These are phyloP conservation scores for Iphiclides podalirius DNA, from an alignment of 2,888 invertebrate species.

Conservation along the genomic window DNA sequence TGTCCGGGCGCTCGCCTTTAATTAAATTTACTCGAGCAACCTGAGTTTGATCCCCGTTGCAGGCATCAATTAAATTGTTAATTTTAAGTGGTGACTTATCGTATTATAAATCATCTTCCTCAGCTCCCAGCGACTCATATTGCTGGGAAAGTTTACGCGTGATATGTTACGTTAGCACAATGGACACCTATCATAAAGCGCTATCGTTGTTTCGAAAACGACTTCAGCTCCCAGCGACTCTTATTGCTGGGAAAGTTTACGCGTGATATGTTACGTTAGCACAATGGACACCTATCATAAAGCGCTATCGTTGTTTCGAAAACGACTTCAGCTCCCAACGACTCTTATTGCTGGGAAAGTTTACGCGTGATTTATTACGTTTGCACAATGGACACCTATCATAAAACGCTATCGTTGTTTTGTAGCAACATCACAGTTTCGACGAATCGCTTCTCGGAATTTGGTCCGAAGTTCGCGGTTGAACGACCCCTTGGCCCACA, in stretches of 20 bases:
- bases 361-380: constrained; percentile 2
- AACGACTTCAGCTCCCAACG: constrained; percentile 2
- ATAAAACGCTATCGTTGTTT: constrained; percentile 1
- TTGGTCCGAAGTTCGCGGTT: constrained; percentile 28
- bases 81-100: too few species aligned
- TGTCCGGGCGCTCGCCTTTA: too few species aligned
- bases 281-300: constrained; percentile 6
- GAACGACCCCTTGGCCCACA: constrained; percentile 33
- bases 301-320: not conserved
- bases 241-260: not conserved
- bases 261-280: constrained; percentile 1
- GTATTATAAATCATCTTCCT: too few species aligned
- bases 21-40: too few species aligned
- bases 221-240: constrained; percentile 1
- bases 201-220: not conserved
- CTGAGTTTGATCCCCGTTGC: too few species aligned
- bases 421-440: constrained; percentile 12
- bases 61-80: too few species aligned
- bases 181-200: not conserved
- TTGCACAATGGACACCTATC: constrained; percentile 5
- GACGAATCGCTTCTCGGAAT: constrained; percentile 11
- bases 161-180: constrained; percentile 8
- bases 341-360: not conserved
- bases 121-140: constrained; percentile 1
- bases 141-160: not conserved